Percentiles rank a stretch among this genome's conserved stretches.
These are phyloP conservation scores for Rhinopithecus roxellana DNA, from an alignment of 2,113 vertebrate species.

Conservation along the genomic window DNA sequence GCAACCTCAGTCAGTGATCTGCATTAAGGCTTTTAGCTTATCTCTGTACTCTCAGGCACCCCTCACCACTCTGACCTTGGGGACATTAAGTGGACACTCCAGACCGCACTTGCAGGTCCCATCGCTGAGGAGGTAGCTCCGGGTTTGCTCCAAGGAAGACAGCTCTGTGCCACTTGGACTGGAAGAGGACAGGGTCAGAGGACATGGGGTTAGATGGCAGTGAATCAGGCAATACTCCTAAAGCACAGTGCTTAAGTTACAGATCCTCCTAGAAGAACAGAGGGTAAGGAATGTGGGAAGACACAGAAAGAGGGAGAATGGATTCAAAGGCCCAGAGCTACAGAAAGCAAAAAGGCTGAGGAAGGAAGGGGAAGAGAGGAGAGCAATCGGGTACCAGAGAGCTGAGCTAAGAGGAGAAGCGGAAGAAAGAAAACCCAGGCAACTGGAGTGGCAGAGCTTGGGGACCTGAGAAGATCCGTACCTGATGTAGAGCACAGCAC, in stretches of 20 bases:
- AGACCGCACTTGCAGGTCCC: conserved; percentile 96
- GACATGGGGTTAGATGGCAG: background rate
- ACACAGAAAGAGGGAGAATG: background rate
- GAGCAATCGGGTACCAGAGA: too few relatives aligned
- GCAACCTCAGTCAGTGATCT: background rate
- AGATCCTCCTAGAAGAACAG: background rate
- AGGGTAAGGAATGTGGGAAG: background rate
- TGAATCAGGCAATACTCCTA: background rate
- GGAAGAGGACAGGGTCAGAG: conserved; percentile 30
- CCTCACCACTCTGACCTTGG: conserved; percentile 86
- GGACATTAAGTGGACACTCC: conserved; percentile 92
- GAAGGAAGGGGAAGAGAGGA: background rate
- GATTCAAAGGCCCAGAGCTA: background rate
- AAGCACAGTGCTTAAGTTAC: background rate
- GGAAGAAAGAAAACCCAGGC: background rate
- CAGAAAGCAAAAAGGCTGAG: background rate
- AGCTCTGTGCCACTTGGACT: conserved; percentile 91
- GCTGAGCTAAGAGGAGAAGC: background rate
- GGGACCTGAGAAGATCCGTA: conserved; percentile 58
- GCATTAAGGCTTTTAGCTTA: background rate
- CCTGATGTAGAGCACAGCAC: conserved; percentile 91
- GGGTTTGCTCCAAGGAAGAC: conserved; percentile 91
- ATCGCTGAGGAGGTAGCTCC: conserved; percentile 91
- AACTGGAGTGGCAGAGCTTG: background rate
- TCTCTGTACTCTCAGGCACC: background rate